Conservation (phyloP, 1,140 invertebrate species). For the Mizuhopecten yessoensis region DNA sequence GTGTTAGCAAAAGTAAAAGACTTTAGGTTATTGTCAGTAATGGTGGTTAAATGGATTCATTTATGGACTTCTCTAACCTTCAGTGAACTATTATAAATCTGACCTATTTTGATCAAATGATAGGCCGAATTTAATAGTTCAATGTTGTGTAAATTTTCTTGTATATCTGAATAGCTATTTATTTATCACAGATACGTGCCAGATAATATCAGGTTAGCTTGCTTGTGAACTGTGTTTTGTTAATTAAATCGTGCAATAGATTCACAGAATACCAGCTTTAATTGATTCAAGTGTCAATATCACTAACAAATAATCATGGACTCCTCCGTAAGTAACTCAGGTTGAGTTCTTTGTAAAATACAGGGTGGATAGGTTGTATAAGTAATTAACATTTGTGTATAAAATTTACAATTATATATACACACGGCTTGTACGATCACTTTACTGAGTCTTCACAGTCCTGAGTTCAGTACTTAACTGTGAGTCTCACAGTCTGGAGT, state of each 20-base stretch:
- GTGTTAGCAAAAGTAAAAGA: too few relatives aligned
- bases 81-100: neutral
- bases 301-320: too few relatives aligned
- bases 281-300: neutral
- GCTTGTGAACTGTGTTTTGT: neutral
- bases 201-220: neutral
- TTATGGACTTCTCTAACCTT: too few relatives aligned
- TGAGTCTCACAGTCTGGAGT: too few relatives aligned
- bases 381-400: too few relatives aligned
- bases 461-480: too few relatives aligned
- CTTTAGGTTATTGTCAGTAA: too few relatives aligned
- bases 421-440: too few relatives aligned
- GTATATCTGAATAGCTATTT: neutral
- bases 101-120: neutral
- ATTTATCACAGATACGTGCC: neutral
- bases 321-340: too few relatives aligned
- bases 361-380: neutral
- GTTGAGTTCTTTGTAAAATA: neutral
- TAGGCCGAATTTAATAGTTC: neutral
- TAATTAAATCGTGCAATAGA: slow-evolving; percentile 18
- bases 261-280: neutral
- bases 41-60: too few relatives aligned
- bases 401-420: too few relatives aligned
- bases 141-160: neutral
- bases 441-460: too few relatives aligned